These are phyloP conservation scores for Xenopus tropicalis DNA, from an alignment of 2,113 vertebrate genomes.

Conservation along the genomic window UCB_Xtro_10.0 CM004446.2:94056001-94056500, in stretches of 20 bases:
- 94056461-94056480: slow-evolving; percentile 71
- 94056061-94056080: slow-evolving; percentile 16
- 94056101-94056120: slow-evolving; percentile 10
- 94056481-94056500: slow-evolving; percentile 69
- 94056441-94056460: slow-evolving; percentile 61
- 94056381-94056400: too few relatives aligned
- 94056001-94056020: slow-evolving; percentile 35
- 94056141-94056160: neutral
- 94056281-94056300: slow-evolving; percentile 59
- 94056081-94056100: slow-evolving; percentile 43
- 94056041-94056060: slow-evolving; percentile 12
- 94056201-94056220: neutral
- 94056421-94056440: slow-evolving; percentile 32
- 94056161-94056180: neutral
- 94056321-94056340: slow-evolving; percentile 58
- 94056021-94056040: slow-evolving; percentile 66
- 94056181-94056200: neutral
- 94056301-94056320: slow-evolving; percentile 67
- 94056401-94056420: too few relatives aligned
- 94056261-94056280: slow-evolving; percentile 31
- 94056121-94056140: neutral
- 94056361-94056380: slow-evolving; percentile 44
- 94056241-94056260: neutral
- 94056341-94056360: slow-evolving; percentile 53
- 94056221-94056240: neutral